phyloP scores from a whole-genome alignment of 2,113 vertebrate genomes.

The Crotalus helleri region DNA sequence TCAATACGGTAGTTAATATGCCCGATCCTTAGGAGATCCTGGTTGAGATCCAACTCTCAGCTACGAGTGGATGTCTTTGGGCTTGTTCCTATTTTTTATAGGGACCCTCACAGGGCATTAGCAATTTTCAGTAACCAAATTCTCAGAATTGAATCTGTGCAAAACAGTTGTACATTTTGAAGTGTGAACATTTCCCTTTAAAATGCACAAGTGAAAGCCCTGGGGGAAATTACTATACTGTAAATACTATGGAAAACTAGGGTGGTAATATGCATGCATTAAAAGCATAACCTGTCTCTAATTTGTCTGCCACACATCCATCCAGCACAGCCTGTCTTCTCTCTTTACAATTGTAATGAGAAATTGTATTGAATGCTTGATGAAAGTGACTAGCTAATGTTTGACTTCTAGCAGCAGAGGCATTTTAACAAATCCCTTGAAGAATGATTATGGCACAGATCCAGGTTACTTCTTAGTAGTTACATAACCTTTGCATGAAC shows the following conservation, averaged over 20 bases:
- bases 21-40: background rate
- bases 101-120: background rate
- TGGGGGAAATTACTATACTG: conserved; percentile 1
- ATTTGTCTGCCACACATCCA: conserved; percentile 49
- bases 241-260: background rate
- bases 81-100: background rate
- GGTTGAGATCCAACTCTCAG: background rate
- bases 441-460: conserved; percentile 42
- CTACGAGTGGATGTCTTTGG: background rate
- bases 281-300: conserved; percentile 43
- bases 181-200: background rate
- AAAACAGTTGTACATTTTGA: background rate
- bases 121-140: background rate
- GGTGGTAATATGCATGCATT: conserved; percentile 38
- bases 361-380: conserved; percentile 52
- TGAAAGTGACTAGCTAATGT: conserved; percentile 58
- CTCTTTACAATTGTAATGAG: conserved; percentile 40
- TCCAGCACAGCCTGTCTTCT: conserved; percentile 51
- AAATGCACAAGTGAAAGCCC: background rate
- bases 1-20: background rate
- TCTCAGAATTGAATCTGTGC: background rate
- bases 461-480: conserved; percentile 45
- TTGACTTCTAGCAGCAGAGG: conserved; percentile 57
- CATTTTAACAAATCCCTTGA: conserved; percentile 58
- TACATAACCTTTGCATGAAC: conserved; percentile 58